Base-by-base conservation (phyloP, 2,888 invertebrate species). In the Drosophila incognita region DNA sequence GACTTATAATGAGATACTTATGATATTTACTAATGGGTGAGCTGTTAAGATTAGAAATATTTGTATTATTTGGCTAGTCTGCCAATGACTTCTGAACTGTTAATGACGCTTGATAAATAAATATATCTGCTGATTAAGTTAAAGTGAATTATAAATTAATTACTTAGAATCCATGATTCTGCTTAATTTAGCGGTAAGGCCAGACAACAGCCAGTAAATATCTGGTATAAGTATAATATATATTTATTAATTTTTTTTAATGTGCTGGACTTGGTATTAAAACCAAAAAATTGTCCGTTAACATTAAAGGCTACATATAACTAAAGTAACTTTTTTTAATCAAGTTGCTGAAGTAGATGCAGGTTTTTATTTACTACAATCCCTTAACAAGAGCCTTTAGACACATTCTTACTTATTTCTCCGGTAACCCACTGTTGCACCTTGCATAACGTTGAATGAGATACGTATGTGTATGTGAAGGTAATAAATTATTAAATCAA, bases 391-490 rank as follows among this genome's bases (percentile, higher is more conserved):
- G 4, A 4, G 33, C 11, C 15, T 36, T 38, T 27, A 15, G 2
- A 2, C 38, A 69, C 61, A 15, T 36, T 36, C 36, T 36, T 15
- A 36, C 38, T n/a, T 40, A 40, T 18, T 73, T 51, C 48, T 5
- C 10, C 24, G 13, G 4, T 63, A 42, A n/a, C 72, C 76, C 80
- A 8, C 68, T 38, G 11, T 29, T 40, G 33, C 18, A 35, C 27
- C 36, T 69, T 76, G 56, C 63, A 67, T 48, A 63, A 56, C 59
- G 68, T 53, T 69, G 68, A 74, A 79, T 67, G 57, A 68, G 64
- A 76, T 83, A 62, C 78, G 56, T 80, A 27, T 4, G 54, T 79
- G 54, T 83, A 60, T 81, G 70, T 76, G 77, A 81, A 85, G 81
- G 79, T 46, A 69, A 79, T 86, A 79, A 67, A 77, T 76, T 79